A percentile compares a stretch with the other conserved stretches of the same genome.
phyloP scores from a whole-genome alignment of 2,888 invertebrate species.

The Eupeodes luniger region DNA sequence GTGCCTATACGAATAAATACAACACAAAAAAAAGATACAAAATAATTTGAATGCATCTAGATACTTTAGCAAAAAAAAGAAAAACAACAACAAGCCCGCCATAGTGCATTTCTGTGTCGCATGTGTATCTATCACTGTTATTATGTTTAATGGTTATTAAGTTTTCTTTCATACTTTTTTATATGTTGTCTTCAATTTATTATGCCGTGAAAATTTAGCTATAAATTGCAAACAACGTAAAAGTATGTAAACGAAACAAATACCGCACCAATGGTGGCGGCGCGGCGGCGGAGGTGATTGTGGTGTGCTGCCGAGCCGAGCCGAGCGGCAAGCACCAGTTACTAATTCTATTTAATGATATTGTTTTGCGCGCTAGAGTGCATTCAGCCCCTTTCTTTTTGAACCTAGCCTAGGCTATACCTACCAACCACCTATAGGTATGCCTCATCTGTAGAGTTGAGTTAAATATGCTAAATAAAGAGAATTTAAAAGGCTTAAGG shows the following conservation, averaged over 20 bases:
- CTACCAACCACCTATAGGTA: too few relatives aligned
- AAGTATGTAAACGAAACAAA: not conserved
- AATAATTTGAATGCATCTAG: conserved; percentile 27
- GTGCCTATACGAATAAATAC: not conserved
- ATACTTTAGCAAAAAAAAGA: conserved; percentile 1
- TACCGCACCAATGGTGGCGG: not conserved
- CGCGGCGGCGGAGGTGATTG: not conserved
- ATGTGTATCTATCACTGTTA: conserved; percentile 69
- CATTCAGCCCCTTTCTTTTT: conserved; percentile 44
- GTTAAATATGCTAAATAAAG: conserved; percentile 18
- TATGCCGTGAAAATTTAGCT: conserved; percentile 66
- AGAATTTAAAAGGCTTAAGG: conserved; percentile 11
- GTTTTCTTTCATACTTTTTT: conserved; percentile 8
- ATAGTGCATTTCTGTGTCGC: conserved; percentile 70
- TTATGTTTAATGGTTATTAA: conserved; percentile 64
- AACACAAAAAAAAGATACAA: conserved; percentile 25
- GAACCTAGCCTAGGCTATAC: too few relatives aligned
- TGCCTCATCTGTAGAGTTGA: not conserved
- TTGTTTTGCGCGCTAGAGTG: conserved; percentile 52
- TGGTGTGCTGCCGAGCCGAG: too few relatives aligned
- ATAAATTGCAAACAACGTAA: conserved; percentile 50
- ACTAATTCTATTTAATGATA: conserved; percentile 60
- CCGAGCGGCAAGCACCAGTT: conserved; percentile 13
- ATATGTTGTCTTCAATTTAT: conserved; percentile 48
- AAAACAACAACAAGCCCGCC: not conserved